Percentiles rank a stretch among this genome's conserved stretches.
These are phyloP conservation scores for Rousettus leschenaultii DNA, from an alignment of 2,113 vertebrate species.

Conservation along the genomic window DNA sequence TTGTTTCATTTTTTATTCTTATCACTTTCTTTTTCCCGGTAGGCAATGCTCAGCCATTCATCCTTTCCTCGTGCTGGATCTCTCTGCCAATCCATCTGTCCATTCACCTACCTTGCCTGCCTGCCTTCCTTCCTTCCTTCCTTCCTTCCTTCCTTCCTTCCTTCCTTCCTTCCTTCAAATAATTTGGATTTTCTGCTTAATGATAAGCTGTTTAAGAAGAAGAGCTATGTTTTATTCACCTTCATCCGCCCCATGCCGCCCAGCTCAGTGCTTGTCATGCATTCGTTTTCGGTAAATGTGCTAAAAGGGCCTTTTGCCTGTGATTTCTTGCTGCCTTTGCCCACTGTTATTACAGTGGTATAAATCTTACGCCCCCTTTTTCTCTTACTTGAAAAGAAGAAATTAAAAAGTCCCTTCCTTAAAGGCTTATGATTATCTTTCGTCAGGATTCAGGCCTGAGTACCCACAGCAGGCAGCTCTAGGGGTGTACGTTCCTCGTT, in stretches of 20 bases:
- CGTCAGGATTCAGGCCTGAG: not conserved
- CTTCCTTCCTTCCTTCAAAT: not conserved
- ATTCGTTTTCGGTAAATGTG: not conserved
- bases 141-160: not conserved
- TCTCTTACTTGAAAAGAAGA: slow-evolving; percentile 6
- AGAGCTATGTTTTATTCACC: not conserved
- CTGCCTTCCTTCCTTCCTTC: not conserved
- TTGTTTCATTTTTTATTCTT: slow-evolving; percentile 6
- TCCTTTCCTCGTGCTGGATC: not conserved
- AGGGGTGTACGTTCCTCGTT: not conserved
- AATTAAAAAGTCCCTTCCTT: not conserved
- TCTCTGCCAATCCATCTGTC: no score
- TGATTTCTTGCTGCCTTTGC: not conserved
- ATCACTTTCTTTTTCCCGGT: not conserved
- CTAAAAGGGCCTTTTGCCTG: not conserved
- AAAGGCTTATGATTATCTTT: not conserved
- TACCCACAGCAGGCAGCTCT: not conserved
- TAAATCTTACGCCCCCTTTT: not conserved
- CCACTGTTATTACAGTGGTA: not conserved
- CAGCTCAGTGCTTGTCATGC: not conserved
- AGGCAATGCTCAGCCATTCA: not conserved
- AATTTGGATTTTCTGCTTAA: not conserved
- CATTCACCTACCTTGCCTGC: no score
- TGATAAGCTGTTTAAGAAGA: not conserved
- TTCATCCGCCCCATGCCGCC: not conserved